These are phyloP conservation scores for Phaenicophaeus curvirostris DNA, from an alignment of 2,797 vertebrate genomes.

Conservation along the genomic window DNA sequence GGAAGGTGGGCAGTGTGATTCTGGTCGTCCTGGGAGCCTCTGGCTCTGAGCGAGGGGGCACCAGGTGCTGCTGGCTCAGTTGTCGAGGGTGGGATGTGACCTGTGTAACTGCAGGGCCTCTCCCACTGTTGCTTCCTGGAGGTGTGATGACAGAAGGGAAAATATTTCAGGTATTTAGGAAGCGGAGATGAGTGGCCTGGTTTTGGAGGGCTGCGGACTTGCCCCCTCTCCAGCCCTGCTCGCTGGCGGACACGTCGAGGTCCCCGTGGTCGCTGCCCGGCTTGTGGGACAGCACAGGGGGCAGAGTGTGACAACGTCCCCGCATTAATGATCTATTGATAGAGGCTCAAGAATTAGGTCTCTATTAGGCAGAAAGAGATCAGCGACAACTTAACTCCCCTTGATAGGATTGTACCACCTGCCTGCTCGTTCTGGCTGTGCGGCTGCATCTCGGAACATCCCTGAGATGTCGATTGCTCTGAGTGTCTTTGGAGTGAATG, in stretches of 20 bases:
- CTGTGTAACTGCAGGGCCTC: background rate
- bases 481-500: background rate
- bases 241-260: accelerated
- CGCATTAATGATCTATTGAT: constrained; percentile 43
- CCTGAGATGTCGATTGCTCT: accelerated
- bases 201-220: background rate
- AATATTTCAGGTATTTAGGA: background rate
- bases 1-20: background rate
- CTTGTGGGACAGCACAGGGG: background rate
- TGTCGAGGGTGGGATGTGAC: background rate
- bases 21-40: background rate
- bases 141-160: background rate
- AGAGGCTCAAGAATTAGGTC: constrained; percentile 61
- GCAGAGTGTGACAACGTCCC: accelerated
- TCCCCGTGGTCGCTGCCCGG: accelerated
- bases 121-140: background rate
- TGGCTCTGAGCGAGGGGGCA: background rate
- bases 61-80: background rate
- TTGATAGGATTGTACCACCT: constrained; percentile 40
- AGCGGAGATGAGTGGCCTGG: accelerated
- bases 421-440: background rate
- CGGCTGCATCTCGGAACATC: background rate
- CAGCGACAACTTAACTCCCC: constrained; percentile 3
- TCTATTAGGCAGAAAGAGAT: constrained; percentile 75
- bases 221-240: background rate